A percentile compares a stretch with the other conserved stretches of the same genome.
Evolutionary conservation across 2,113 vertebrate species (phyloP).

Genomic region (Lanius ludovicianus): DNA sequence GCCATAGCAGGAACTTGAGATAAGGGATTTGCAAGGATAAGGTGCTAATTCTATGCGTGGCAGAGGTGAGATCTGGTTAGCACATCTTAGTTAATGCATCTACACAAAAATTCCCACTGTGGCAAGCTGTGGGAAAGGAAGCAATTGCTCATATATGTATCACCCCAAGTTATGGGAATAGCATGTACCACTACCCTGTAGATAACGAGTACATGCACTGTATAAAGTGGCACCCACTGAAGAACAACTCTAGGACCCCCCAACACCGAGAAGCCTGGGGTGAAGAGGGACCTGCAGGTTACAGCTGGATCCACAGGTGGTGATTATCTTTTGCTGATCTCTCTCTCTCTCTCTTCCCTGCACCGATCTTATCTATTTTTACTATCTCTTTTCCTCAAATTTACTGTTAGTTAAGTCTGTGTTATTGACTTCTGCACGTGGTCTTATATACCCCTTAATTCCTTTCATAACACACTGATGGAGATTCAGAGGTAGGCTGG

Average conservation of each 20-base stretch:
- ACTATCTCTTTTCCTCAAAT: background rate
- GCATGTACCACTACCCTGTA: rapidly evolving
- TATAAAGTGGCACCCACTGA: background rate
- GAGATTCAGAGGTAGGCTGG: background rate
- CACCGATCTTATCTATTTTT: background rate
- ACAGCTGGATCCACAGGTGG: background rate
- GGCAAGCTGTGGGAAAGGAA: background rate
- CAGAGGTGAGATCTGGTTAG: background rate
- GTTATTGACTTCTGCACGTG: background rate
- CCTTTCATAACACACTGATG: background rate
- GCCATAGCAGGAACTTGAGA: background rate
- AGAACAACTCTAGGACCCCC: background rate
- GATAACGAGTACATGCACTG: background rate
- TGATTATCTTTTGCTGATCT: background rate
- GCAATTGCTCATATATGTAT: background rate
- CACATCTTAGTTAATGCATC: background rate
- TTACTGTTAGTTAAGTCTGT: background rate
- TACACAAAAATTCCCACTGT: background rate
- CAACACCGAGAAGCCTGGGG: background rate
- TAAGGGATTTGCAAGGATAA: background rate
- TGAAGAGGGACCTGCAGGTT: background rate
- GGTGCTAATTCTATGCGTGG: background rate
- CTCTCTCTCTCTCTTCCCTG: background rate
- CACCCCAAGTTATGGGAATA: background rate
- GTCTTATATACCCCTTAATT: background rate